Evolutionary conservation across 2,797 vertebrate genomes (phyloP), one percentile per base, ranked within the genome.

Genomic region (Amazona ochrocephala): DNA sequence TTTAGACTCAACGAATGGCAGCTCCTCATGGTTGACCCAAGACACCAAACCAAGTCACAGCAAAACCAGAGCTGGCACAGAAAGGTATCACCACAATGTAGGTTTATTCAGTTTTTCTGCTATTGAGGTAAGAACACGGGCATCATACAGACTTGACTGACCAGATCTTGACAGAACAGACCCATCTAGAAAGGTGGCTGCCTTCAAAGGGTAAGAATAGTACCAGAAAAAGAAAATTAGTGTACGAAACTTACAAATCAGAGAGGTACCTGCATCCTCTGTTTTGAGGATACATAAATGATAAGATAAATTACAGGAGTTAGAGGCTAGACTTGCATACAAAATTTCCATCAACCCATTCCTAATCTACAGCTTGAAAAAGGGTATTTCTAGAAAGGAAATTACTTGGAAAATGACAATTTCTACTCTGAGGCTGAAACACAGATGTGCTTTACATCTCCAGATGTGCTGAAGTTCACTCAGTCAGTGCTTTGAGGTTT

Each of bases 81-180:
- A 27, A 60, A 13, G 41, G 5, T 7, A 23, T 15, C 45, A 19
- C 41, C 56, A 7, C 65, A 19, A 7, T 1, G 3, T 29, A 37
- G 50, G 54, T 51, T 4, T 56, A 39, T 6, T 44, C 51, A 44
- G 22, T 41, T 47, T 42, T 47, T 42, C 77, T 54, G 19, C 50
- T 44, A 68, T 1, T 51, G 45, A 32, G 8, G 37, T 45, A 19
- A 27, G 7, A 79, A 32, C n/a, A 17, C 0, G 1, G 8, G 50
- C 4, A 19, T 8, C 12, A 1, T 20, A 24, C 29, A 54, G 34
- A 26, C 23, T 9, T 34, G 30, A 72, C n/a, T 3, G 0, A 51
- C 3, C n/a, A 42, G 32, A 64, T 6, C 58, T 6, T 30, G 17
- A 50, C 18, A 61, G 23, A 44, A n/a, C 20, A 65, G 26, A 50